phyloP scores from a whole-genome alignment of 2,888 invertebrate genomes.

The Microchrysa polita region DNA sequence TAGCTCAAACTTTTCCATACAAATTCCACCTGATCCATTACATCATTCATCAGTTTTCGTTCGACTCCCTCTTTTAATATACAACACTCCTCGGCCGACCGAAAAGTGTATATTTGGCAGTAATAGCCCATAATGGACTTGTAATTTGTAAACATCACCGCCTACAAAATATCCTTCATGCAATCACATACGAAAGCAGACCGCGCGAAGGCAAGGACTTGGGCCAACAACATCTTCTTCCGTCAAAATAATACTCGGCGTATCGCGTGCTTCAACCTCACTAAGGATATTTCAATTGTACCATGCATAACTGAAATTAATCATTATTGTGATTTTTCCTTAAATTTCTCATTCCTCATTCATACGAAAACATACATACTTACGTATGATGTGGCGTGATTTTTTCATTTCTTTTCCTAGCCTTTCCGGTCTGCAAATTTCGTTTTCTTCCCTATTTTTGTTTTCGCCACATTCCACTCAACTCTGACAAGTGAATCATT shows the following conservation, averaged over 20 bases:
- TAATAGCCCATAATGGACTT: conserved; percentile 15
- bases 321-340: conserved; percentile 46
- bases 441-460: too few species aligned
- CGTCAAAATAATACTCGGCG: conserved; percentile 16
- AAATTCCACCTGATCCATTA: too few species aligned
- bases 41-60: too few species aligned
- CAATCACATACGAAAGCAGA: too few species aligned
- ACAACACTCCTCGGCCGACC: background rate
- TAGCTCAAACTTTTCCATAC: too few species aligned
- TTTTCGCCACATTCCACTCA: background rate
- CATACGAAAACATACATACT: too few species aligned
- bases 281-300: conserved; percentile 26
- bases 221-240: too few species aligned
- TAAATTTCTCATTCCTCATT: conserved; percentile 44
- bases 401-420: background rate
- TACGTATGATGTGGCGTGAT: conserved; percentile 31
- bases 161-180: conserved; percentile 9
- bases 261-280: background rate
- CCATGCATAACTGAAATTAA: conserved; percentile 48
- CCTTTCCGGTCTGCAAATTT: too few species aligned
- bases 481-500: conserved; percentile 41
- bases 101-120: conserved; percentile 6
- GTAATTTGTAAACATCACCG: conserved; percentile 34
- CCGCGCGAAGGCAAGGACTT: too few species aligned
- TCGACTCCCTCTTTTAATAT: too few species aligned